Evolutionary conservation across 2,888 invertebrate genomes (phyloP).

Genomic region (Brenthis daphne): DNA sequence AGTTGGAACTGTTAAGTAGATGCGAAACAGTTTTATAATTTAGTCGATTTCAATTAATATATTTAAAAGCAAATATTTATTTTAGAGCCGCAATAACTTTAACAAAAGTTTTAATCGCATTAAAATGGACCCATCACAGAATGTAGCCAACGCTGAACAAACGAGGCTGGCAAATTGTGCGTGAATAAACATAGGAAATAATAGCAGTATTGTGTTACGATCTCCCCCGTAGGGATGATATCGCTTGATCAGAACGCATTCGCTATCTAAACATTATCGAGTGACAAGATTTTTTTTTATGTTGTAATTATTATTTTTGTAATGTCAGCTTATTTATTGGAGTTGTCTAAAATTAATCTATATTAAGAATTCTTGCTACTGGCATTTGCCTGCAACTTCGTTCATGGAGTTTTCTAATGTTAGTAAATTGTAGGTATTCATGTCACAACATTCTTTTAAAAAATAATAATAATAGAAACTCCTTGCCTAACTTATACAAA

Average conservation of each 20-base stretch:
- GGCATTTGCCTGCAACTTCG: too few species aligned
- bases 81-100: conserved; percentile 25
- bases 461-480: too few species aligned
- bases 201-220: conserved; percentile 75
- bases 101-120: conserved; percentile 33
- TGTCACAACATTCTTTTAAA: too few species aligned
- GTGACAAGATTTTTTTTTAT: conserved; percentile 29
- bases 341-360: neutral
- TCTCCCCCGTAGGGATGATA: conserved; percentile 45
- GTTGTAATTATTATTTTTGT: conserved; percentile 16
- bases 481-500: too few species aligned
- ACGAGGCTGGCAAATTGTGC: conserved; percentile 77
- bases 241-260: conserved; percentile 42
- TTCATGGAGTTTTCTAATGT: too few species aligned
- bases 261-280: conserved; percentile 29
- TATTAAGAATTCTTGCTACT: too few species aligned
- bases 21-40: neutral
- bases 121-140: conserved; percentile 37
- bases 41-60: neutral
- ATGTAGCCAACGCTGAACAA: conserved; percentile 75
- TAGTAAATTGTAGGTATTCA: too few species aligned
- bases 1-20: too few species aligned
- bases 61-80: conserved; percentile 19
- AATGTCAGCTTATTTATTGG: conserved; percentile 1
- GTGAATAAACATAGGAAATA: conserved; percentile 76